phyloP scores from a whole-genome alignment of 2,888 invertebrate species.

The Caenorhabditis sp. region DNA sequence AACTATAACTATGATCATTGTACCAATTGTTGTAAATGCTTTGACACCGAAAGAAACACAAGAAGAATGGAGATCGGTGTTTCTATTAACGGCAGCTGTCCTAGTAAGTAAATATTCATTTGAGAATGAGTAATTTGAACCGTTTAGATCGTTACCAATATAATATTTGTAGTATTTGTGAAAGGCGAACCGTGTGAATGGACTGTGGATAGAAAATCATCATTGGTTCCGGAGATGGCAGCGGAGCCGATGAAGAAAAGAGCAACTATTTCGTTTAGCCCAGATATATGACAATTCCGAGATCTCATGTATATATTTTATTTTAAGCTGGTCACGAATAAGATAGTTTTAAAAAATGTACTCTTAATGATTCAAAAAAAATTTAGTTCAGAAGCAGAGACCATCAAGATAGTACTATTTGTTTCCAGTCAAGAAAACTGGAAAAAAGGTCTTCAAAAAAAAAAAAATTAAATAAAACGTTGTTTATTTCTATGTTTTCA shows the following conservation, averaged over 20 bases:
- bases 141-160: slow-evolving; percentile 41
- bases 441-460: too few relatives aligned
- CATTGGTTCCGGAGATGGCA: background rate
- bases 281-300: background rate
- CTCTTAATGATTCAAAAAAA: too few relatives aligned
- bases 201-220: slow-evolving; percentile 40
- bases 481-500: too few relatives aligned
- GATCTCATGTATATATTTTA: background rate
- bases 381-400: too few relatives aligned
- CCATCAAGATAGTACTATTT: too few relatives aligned
- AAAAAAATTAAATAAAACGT: too few relatives aligned
- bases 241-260: background rate
- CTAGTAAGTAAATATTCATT: slow-evolving; percentile 21
- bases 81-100: slow-evolving; percentile 50
- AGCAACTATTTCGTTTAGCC: background rate
- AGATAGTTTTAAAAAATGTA: too few relatives aligned
- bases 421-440: too few relatives aligned
- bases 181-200: slow-evolving; percentile 62
- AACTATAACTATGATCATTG: slow-evolving; percentile 63
- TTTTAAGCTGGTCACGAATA: too few relatives aligned
- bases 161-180: slow-evolving; percentile 59
- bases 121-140: background rate
- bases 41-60: slow-evolving; percentile 62
- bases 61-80: slow-evolving; percentile 63
- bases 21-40: slow-evolving; percentile 61